Evolutionary conservation across 2,888 invertebrate genomes (phyloP), one percentile per base, ranked within the genome.

Genomic region (Stramonita haemastoma): DNA sequence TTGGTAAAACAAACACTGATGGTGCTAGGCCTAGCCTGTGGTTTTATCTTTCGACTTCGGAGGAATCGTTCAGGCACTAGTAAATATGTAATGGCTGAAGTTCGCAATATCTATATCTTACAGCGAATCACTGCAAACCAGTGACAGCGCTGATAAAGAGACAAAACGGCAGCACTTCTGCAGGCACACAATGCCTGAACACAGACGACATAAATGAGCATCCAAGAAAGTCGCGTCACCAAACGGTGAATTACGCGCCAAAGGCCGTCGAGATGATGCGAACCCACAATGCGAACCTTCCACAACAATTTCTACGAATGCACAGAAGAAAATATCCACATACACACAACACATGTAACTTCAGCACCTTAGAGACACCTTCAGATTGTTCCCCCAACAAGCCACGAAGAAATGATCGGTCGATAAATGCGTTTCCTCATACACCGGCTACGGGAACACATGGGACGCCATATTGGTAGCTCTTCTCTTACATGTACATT

Each of bases 391-490:
- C 32, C 60, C 15, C 32, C 79, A 66, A 29, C 85, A 70, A 79
- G 36, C 79, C 60, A 77, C 70, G 83, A 34, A 70, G 46, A 81
- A 86, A 73, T 85, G 88, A 88, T 84, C 81, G 73, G 86, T 89
- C 81, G 87, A 86, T 88, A 89, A 89, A 89, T 85, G 89, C 89
- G 89, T 89, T 89, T 89, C 89, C 85, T 89, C 85, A 73, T 85
- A 89, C 89, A 89, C 92, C 92, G 92, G 92, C 91, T 89, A 90
- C 89, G 87, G 81, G 89, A 90, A 90, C 92, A 92, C 92, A 92
- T 92, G 92, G 89, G 92, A 90, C 92, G 92, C 92, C 92, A 92
- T 92, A 88, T 92, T 92, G 73, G 77, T 66, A 86, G 91, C 92
- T 91, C 36, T 91, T 92, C 90, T 84, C 36, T 90, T 89, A 70